Base-by-base conservation (phyloP, 2,113 vertebrate species). In the Columba janthina region DNA sequence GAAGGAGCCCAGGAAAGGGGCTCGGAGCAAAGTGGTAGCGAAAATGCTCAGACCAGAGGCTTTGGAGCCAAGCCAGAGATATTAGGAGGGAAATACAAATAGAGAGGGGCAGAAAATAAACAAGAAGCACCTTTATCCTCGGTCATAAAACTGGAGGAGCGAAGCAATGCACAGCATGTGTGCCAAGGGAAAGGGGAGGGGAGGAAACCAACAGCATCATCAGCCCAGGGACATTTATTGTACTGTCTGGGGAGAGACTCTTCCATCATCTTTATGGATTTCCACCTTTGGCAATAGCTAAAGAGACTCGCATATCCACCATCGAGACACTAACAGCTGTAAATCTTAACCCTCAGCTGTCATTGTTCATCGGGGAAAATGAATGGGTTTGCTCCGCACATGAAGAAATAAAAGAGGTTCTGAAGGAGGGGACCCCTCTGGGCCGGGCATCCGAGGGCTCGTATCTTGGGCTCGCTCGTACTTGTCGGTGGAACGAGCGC, bases 211-310 rank as follows among this genome's bases (percentile, higher is more conserved):
- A 36, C 6, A 26, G 56, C 79, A 73, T 61, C 2, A 2, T 29
- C 14, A 32, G 44, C 36, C 62, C 4, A 0, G 69, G 0, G 2
- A 89, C 65, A 79, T 66, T 53, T 75, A 84, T 93, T 96, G 82
- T 94, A 56, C 74, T 74, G 70, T 51, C 76, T 89, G 83, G 69
- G 51, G 60, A 93, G 88, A 94, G 72, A 53, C 66, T 87, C 64
- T 75, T 96, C 88, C 87, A 84, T 96, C 94, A 93, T 85, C 89
- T 93, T 96, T 92, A 90, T 83, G 66, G 67, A 89, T 96, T 94
- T 80, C 67, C 76, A 96, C 88, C 91, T 87, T 94, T 12, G 62
- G 90, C 91, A 64, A 85, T 6, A 85, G 50, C 73, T 95, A 82
- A 91, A 95, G 25, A 92, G 80, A 80, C 65, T 78, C 72, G 38